Base-by-base conservation (phyloP, 1,140 invertebrate genomes). In the Monochamus saltuarius region DNA sequence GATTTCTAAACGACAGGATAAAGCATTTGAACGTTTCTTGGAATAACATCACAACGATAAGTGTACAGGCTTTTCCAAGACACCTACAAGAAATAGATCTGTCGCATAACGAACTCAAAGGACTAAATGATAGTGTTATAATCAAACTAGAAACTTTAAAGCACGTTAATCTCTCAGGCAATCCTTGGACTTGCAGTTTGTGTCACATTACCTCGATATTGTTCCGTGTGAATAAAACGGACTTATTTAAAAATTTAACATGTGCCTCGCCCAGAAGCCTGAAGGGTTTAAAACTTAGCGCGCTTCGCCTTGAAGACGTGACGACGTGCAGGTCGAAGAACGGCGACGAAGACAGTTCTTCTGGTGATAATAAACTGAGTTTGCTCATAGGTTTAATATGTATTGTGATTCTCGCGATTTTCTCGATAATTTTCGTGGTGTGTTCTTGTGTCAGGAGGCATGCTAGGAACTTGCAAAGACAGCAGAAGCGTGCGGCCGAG, bases 181-280 rank as follows among this genome's bases (percentile, higher is more conserved):
- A 88, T 73, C 81, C 81, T 3, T 89, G 86, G 85, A 77, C 78
- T 4, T 89, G 87, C 71, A 82, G 86, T 68, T 76, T 82, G 63
- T 89, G 87, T 67, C 80, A 82, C 49, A 81, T 80, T 10, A 77
- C 72, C 11, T 74, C 78, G 1, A 81, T 85, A 78, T 50, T 73
- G 36, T 69, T 67, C 14, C 65, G 70, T 80, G 9, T 75, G 73
- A 61, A 80, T 55, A 79, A 77, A 11, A 77, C 81, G 6, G 46
- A 47, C 29, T 19, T 72, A 8, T 68, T 73, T 45, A 43, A 52
- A 42, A 65, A 70, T 43, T 53, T 70, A n/a, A 62, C 64, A 4
- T 78, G 77, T 64, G 65, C 68, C 59, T 69, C 66, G n/a, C 77
- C 77, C 7, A 56, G 47, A 22, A 36, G 51, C 10, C 52, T 78